These are phyloP conservation scores for Corvus moneduloides DNA, from an alignment of 2,113 vertebrate species.

Conservation along the genomic window DNA sequence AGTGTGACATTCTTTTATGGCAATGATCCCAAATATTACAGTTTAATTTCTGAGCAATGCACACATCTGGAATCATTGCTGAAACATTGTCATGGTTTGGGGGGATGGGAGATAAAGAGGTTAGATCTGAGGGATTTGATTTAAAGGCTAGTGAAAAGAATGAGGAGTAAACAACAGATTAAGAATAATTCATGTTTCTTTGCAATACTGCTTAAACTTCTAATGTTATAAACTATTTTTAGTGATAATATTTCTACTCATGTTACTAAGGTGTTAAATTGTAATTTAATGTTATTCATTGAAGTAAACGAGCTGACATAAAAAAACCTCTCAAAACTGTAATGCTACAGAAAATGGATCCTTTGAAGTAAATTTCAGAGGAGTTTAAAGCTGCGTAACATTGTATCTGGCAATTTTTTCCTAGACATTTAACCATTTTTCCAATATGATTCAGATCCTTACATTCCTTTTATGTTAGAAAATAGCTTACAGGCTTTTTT, in stretches of 20 bases:
- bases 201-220: not conserved
- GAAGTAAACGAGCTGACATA: conserved; percentile 18
- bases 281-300: conserved; percentile 31
- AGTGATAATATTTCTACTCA: conserved; percentile 28
- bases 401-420: conserved; percentile 18
- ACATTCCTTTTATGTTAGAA: conserved; percentile 49
- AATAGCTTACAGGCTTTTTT: conserved; percentile 44
- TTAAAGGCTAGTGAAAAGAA: not conserved
- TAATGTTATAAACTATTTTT: conserved; percentile 8
- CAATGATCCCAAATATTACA: not conserved
- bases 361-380: conserved; percentile 66
- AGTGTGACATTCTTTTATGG: not conserved
- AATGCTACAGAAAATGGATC: conserved; percentile 25
- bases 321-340: conserved; percentile 7
- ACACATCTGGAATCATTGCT: not conserved
- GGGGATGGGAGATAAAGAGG: not conserved
- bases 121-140: not conserved
- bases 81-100: not conserved
- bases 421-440: conserved; percentile 40
- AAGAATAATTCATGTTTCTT: not conserved
- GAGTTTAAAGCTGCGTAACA: conserved; percentile 40
- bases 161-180: not conserved
- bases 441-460: conserved; percentile 48
- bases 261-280: conserved; percentile 4
- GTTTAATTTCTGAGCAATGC: not conserved